Base-by-base conservation (phyloP, 2,797 vertebrate genomes). In the Pachyuromys duprasi region DNA sequence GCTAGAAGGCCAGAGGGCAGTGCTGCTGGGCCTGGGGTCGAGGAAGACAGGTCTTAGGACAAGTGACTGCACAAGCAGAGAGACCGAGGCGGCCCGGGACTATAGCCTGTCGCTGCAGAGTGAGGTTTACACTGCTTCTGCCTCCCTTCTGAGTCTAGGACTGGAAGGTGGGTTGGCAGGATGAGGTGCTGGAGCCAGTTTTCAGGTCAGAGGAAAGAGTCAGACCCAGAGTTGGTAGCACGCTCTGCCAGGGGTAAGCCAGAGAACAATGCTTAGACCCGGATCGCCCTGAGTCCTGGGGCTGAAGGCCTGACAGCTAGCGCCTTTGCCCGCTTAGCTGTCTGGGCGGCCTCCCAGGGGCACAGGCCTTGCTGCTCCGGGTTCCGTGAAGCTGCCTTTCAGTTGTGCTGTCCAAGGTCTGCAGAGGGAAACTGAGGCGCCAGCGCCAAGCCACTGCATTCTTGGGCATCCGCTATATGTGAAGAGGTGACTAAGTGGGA, bases 131-230 rank as follows among this genome's bases (percentile, higher is more conserved):
- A 12, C 57, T 39, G 24, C 5, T 20, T 63, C 11, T 90, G 45
- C 78, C 57, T 45, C 0, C 36, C 31, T 39, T 94, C 70, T 45
- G 39, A 49, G 26, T 88, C 78, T 63, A 75, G 75, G 79, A 75
- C 8, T 55, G 49, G 39, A 31, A 93, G 91, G 57, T 74, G 31
- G 49, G 14, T 45, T 36, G 53, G 2, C 80, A 74, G 81, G 33
- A 95, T 31, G 33, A 86, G 57, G 70, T 86, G 53, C 39, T 14
- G 9, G 62, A 79, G 86, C 70, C 11, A 79, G 57, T 63, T 80
- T 92, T 86, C 49, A 74, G 36, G 42, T 84, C 80, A 72, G 18
- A 96, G 49, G 69, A 80, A 49, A 72, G 62, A 82, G 60, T 88
- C 24, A 33, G 65, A 86, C 63, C 45, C 4, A 6, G 83, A 93